These are phyloP conservation scores for Paraplagusia blochii DNA, from an alignment of 2,113 vertebrate genomes.

Conservation along the genomic window DNA sequence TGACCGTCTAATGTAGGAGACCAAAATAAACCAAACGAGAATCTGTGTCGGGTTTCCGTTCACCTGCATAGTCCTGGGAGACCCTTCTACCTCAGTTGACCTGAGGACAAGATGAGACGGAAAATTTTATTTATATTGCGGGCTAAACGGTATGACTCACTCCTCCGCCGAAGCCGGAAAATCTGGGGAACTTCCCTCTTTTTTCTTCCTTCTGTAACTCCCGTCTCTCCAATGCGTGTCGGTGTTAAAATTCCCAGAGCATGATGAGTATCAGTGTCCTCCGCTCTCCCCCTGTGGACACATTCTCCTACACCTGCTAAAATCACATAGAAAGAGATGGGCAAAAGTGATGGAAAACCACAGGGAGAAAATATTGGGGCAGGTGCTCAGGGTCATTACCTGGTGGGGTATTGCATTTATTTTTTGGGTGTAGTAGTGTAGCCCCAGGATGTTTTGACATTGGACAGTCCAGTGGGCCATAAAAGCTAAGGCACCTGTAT, in stretches of 20 bases:
- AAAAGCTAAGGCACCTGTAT: slow-evolving; percentile 41
- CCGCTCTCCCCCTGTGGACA: slow-evolving; percentile 28
- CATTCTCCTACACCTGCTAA: slow-evolving; percentile 41
- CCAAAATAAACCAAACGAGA: slow-evolving; percentile 19
- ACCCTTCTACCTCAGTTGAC: slow-evolving; percentile 52
- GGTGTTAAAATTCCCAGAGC: slow-evolving; percentile 53
- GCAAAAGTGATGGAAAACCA: slow-evolving; percentile 21
- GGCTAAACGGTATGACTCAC: slow-evolving; percentile 61
- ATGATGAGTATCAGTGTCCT: slow-evolving; percentile 29
- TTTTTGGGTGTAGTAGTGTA: slow-evolving; percentile 15
- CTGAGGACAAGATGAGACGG: slow-evolving; percentile 40
- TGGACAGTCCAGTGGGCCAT: slow-evolving; percentile 1
- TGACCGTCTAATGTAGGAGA: slow-evolving; percentile 29
- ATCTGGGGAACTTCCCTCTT: slow-evolving; percentile 58
- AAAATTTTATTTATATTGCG: slow-evolving; percentile 60
- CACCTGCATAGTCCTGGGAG: slow-evolving; percentile 54
- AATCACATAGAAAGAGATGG: slow-evolving; percentile 37
- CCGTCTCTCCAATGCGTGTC: slow-evolving; percentile 40
- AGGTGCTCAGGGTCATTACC: slow-evolving; percentile 12
- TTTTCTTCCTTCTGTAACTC: slow-evolving; percentile 43
- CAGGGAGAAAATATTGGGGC: slow-evolving; percentile 22
- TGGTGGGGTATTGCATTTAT: slow-evolving; percentile 42
- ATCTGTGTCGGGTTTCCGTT: slow-evolving; percentile 21
- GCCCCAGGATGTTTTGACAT: slow-evolving; percentile 35
- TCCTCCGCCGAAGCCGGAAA: slow-evolving; percentile 48